phyloP scores from a whole-genome alignment of 2,113 vertebrate species.

The Megalops atlanticus region DNA sequence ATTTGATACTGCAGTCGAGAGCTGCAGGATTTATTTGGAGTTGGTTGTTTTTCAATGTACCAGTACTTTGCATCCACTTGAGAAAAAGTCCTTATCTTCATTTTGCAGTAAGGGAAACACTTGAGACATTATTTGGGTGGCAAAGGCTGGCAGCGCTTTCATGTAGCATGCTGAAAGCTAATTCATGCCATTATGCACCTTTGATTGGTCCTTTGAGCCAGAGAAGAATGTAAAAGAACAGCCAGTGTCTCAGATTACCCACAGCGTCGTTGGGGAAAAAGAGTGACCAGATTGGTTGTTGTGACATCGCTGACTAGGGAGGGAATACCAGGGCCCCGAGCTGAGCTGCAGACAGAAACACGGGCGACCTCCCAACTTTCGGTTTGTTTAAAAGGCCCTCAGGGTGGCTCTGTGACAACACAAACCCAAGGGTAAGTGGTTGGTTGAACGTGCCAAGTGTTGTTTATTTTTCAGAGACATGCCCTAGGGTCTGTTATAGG shows the following conservation, averaged over 20 bases:
- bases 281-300: neutral
- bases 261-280: neutral
- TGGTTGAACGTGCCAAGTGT: neutral
- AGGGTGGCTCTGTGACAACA: neutral
- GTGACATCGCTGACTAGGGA: neutral
- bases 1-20: too few species aligned
- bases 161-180: neutral
- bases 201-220: neutral
- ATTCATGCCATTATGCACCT: neutral
- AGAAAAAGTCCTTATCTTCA: too few species aligned
- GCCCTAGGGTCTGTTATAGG: too few species aligned
- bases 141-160: neutral
- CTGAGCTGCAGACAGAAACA: neutral
- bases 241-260: neutral
- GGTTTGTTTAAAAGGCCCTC: neutral
- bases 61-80: too few species aligned
- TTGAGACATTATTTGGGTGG: too few species aligned
- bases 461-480: too few species aligned
- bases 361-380: neutral
- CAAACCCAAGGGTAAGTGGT: neutral
- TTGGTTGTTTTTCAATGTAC: too few species aligned
- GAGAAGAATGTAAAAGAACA: neutral
- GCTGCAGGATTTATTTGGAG: too few species aligned
- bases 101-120: too few species aligned
- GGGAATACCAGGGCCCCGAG: neutral